Evolutionary conservation across 2,113 vertebrate species (phyloP), one percentile per base, ranked within the genome.

Genomic region (Ceyx melanurus): DNA sequence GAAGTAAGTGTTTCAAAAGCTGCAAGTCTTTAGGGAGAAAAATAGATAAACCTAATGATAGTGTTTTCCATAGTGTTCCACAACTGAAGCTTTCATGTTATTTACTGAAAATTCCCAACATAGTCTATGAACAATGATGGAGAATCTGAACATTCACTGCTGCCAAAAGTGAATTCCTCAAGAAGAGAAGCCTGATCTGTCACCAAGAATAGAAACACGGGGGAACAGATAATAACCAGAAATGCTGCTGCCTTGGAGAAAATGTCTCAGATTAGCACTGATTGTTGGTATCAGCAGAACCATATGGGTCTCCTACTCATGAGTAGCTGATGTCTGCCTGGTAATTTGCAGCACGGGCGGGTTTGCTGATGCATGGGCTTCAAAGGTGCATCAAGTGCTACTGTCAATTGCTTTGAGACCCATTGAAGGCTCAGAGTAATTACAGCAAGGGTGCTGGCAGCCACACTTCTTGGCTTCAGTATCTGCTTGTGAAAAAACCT

Each of bases 81-180:
- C 91, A 82, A 82, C 77, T 67, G 61, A 76, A 60, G 43, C 37
- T 88, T 84, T 89, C 61, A 68, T 57, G 70, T 81, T 90, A 92
- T 84, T 93, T 94, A 93, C 33, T 68, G 67, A 89, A 86, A 95
- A 79, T 33, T 76, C 77, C 71, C 83, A 82, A 28, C 16, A 29
- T 21, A 84, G 31, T 48, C 82, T 79, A 50, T 28, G 60, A 85
- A 88, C 86, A 92, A 82, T 48, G 60, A 53, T 37, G 46, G 46
- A 42, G 78, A 96, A 31, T 37, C 64, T 74, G 91, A 95, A 93
- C 64, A 86, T 35, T 53, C 88, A 84, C 76, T 42, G 28, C 76
- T 89, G 89, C 84, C 86, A 93, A 58, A 92, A 93, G 64, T 74
- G 51, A 93, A 94, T 91, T 95, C 89, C 82, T 89, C 75, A 74